These are phyloP conservation scores for Brachirus orientalis DNA, from an alignment of 2,113 vertebrate species.

Conservation along the genomic window DNA sequence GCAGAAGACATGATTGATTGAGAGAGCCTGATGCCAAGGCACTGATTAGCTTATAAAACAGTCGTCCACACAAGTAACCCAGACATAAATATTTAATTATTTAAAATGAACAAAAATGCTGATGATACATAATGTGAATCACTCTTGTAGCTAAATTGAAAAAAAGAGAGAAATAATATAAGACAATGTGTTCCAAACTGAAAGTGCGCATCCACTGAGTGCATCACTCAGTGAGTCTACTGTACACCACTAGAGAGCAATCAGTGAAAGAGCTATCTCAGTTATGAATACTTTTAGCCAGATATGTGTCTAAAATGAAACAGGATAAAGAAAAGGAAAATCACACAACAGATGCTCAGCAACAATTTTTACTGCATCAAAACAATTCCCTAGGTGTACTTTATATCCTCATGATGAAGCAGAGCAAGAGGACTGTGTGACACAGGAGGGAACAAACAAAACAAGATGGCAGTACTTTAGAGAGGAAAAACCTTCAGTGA, in stretches of 20 bases:
- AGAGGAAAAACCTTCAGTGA: not conserved
- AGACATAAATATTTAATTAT: not conserved
- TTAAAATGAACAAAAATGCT: constrained; percentile 3
- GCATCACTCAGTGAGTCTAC: not conserved
- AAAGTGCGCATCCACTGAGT: constrained; percentile 11
- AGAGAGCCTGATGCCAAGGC: not conserved
- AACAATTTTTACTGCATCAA: constrained; percentile 18
- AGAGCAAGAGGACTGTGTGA: constrained; percentile 1
- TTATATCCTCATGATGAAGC: constrained; percentile 21
- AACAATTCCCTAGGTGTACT: constrained; percentile 21
- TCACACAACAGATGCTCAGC: constrained; percentile 32
- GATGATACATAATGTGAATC: constrained; percentile 1
- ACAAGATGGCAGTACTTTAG: not conserved
- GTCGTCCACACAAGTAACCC: not conserved
- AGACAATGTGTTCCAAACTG: constrained; percentile 3
- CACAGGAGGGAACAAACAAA: not conserved
- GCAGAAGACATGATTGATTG: constrained; percentile 6
- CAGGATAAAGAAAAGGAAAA: not conserved
- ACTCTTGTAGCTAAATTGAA: constrained; percentile 15
- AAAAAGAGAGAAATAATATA: constrained; percentile 4
- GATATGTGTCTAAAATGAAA: constrained; percentile 4
- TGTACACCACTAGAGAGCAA: constrained; percentile 37
- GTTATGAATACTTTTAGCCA: constrained; percentile 32
- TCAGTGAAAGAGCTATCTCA: constrained; percentile 23
- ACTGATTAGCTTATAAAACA: not conserved